These are phyloP conservation scores for Empidonax alnorum DNA, from an alignment of 2,113 vertebrate genomes.

Conservation along the genomic window DNA sequence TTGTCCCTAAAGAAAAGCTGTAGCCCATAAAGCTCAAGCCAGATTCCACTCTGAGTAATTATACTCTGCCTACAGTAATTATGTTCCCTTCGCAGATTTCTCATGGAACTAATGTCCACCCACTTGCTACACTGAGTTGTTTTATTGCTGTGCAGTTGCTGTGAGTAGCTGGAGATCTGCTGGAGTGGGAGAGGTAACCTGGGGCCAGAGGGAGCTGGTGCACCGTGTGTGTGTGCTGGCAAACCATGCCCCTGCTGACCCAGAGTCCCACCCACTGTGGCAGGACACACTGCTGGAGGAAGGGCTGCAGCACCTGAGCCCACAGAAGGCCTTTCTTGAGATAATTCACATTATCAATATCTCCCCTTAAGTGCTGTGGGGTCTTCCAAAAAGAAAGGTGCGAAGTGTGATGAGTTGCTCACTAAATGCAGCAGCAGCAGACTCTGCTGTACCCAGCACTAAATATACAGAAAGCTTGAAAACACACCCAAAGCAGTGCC, in stretches of 20 bases:
- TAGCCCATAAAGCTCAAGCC: background rate
- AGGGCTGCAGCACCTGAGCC: background rate
- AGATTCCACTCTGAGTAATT: slow-evolving; percentile 15
- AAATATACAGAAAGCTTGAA: background rate
- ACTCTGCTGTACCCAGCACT: background rate
- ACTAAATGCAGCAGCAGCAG: background rate
- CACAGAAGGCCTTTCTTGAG: background rate
- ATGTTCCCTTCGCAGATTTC: background rate
- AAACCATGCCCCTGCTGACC: background rate
- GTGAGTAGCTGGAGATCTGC: background rate
- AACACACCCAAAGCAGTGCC: background rate
- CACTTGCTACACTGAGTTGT: background rate
- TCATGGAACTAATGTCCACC: slow-evolving; percentile 1
- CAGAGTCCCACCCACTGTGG: background rate
- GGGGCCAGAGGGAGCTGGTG: background rate
- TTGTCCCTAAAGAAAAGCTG: background rate
- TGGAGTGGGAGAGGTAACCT: background rate
- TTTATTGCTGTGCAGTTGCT: background rate
- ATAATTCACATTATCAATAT: background rate
- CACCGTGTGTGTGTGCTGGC: rapidly evolving
- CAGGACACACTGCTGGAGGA: background rate
- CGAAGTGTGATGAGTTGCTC: background rate
- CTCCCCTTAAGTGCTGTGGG: background rate
- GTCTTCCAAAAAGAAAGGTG: background rate
- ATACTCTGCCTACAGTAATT: slow-evolving; percentile 36